Evolutionary conservation across 2,113 vertebrate species (phyloP).

Genomic region (Leiothrix lutea): DNA sequence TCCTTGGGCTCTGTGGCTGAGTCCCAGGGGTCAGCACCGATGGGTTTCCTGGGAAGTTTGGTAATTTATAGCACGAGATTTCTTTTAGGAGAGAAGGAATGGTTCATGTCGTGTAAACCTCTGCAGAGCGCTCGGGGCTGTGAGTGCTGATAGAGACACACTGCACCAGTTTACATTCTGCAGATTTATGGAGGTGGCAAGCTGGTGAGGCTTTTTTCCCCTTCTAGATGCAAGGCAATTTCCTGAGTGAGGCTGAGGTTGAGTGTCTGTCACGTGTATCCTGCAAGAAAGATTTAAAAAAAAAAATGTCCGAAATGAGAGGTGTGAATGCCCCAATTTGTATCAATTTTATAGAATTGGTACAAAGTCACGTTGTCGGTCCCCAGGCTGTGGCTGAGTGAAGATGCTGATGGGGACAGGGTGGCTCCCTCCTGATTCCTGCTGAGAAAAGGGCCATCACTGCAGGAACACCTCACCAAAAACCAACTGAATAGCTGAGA

Average conservation of each 20-base stretch:
- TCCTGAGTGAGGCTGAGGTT: neutral
- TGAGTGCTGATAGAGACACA: neutral
- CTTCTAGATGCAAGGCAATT: neutral
- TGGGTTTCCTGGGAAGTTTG: neutral
- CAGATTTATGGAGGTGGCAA: neutral
- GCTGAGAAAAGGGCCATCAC: neutral
- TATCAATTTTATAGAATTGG: fast-evolving
- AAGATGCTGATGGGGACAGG: neutral
- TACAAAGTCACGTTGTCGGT: neutral
- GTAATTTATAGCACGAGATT: neutral
- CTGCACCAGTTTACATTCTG: neutral
- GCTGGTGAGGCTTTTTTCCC: neutral
- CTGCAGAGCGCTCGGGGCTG: fast-evolving
- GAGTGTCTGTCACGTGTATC: neutral
- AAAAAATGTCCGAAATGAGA: neutral
- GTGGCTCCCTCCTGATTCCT: neutral
- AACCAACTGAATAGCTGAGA: neutral
- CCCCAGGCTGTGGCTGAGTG: neutral
- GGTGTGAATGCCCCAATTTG: neutral
- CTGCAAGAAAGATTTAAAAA: neutral
- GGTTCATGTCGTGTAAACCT: neutral
- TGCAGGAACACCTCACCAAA: neutral
- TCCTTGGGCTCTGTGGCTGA: neutral
- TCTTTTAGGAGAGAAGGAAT: neutral
- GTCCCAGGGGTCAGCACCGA: fast-evolving